Base-by-base conservation (phyloP, 2,797 vertebrate species). In the Ctenopoma kingsleyae region DNA sequence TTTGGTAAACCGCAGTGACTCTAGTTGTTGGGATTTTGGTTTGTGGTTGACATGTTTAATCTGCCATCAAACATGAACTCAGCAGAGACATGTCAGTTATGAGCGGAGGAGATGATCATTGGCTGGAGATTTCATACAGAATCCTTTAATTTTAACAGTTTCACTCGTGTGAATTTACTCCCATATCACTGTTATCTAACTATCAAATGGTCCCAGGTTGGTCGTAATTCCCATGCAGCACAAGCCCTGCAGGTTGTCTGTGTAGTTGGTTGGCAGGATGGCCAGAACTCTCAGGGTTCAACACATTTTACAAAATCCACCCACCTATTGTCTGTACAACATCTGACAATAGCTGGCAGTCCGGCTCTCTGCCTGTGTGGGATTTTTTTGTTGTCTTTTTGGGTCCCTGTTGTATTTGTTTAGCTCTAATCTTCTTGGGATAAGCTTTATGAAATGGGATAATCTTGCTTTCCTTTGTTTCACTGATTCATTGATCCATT, bases 361-460 rank as follows among this genome's bases (percentile, higher is more conserved):
- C 55, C 27, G 30, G 10, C 57, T 40, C 36, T n/a, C 32, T 43
- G 47, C 43, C 27, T 57, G 41, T 19, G 35, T 51, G 27, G 2
- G 4, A 4, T 3, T 38, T 32, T 38, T 13, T 38, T 16, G 16
- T 43, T n/a, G 2, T 43, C 8, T 40, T 46, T 68, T 20, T 20
- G 32, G 19, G 57, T 40, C 2, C 8, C 23, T 53, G 11, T 57
- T 73, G 32, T 48, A 30, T 27, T 62, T 43, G 64, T 60, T 57
- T 25, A 56, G 30, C 53, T 52, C 49, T 58, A 67, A 76, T 80
- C 73, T 67, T 47, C 32, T 84, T 58, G 56, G 70, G 53, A 70
- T 71, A 47, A 67, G 52, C 71, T 64, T 70, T 53, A 67, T 56
- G 41, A 68, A 74, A 74, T 4, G 7, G 17, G 55, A 76, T 70